Conservation (phyloP, 2,888 invertebrate genomes). For the Catocala sponsa region DNA sequence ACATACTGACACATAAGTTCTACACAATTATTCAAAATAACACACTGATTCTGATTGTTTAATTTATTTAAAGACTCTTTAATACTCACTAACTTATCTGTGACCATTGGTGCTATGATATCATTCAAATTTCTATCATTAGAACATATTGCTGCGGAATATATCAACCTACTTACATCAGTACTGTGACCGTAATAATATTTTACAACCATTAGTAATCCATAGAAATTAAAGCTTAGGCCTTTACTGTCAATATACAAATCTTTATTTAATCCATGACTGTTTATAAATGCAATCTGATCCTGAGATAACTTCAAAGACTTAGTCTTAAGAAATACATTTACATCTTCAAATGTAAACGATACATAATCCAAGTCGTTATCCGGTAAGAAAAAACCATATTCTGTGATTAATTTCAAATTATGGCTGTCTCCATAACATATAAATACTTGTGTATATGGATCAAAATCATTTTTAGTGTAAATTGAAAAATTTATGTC, state of each 20-base stretch:
- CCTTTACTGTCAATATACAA: slow-evolving; percentile 90
- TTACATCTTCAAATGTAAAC: slow-evolving; percentile 87
- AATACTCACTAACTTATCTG: slow-evolving; percentile 65
- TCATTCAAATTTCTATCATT: slow-evolving; percentile 73
- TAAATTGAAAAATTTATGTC: slow-evolving; percentile 81
- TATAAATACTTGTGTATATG: slow-evolving; percentile 94
- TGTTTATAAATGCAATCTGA: slow-evolving; percentile 89
- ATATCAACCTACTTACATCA: slow-evolving; percentile 79
- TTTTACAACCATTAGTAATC: slow-evolving; percentile 80
- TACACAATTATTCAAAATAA: slow-evolving; percentile 79
- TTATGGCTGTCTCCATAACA: slow-evolving; percentile 96
- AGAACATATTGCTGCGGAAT: slow-evolving; percentile 80
- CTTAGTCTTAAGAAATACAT: slow-evolving; percentile 70
- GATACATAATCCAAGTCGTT: slow-evolving; percentile 91
- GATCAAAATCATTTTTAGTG: slow-evolving; percentile 85
- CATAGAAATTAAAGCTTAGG: slow-evolving; percentile 90
- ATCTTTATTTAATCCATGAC: slow-evolving; percentile 88
- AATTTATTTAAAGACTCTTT: slow-evolving; percentile 70
- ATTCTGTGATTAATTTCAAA: slow-evolving; percentile 93
- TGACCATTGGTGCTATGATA: slow-evolving; percentile 75
- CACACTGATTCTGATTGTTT: slow-evolving; percentile 63
- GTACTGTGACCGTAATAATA: slow-evolving; percentile 75
- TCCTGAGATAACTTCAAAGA: slow-evolving; percentile 82
- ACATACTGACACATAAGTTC: slow-evolving; percentile 82
- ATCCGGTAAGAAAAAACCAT: slow-evolving; percentile 93